These are phyloP conservation scores for Manis pentadactyla DNA, from an alignment of 2,797 vertebrate species.

Conservation along the genomic window DNA sequence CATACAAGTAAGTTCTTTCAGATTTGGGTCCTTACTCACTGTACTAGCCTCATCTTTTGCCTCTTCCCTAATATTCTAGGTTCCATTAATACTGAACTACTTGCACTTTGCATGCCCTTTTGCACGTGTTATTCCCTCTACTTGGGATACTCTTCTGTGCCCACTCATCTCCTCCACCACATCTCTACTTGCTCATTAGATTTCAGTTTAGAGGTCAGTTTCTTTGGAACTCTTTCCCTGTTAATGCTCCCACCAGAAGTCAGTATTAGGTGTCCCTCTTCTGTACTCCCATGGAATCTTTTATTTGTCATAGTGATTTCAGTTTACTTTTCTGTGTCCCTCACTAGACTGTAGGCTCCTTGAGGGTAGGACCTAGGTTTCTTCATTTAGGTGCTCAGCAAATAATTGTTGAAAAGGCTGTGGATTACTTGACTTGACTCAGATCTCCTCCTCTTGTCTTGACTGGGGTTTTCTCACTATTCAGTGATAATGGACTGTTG, in stretches of 20 bases:
- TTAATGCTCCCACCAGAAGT: slow-evolving; percentile 3
- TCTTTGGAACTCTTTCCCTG: slow-evolving; percentile 37
- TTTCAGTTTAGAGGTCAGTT: slow-evolving; percentile 41
- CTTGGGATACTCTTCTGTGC: not conserved
- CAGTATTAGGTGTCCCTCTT: not conserved
- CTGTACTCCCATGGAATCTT: not conserved
- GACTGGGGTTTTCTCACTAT: not conserved
- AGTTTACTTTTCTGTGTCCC: slow-evolving; percentile 43
- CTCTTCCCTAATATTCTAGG: not conserved
- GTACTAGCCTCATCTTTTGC: not conserved
- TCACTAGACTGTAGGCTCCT: not conserved
- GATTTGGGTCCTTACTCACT: not conserved
- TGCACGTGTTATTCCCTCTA: slow-evolving; percentile 4
- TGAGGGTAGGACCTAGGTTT: slow-evolving; percentile 2
- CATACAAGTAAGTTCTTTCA: slow-evolving; percentile 45
- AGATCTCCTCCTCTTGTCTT: slow-evolving; percentile 8
- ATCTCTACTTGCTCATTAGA: slow-evolving; percentile 38
- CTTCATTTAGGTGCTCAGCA: slow-evolving; percentile 10
- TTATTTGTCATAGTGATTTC: slow-evolving; percentile 1
- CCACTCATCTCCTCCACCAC: not conserved
- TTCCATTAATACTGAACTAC: slow-evolving; percentile 30
- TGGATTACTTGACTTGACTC: slow-evolving; percentile 21
- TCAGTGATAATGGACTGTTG: not conserved
- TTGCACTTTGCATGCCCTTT: not conserved
- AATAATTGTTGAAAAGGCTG: slow-evolving; percentile 34